A percentile compares a stretch with the other conserved stretches of the same genome.
phyloP scores from a whole-genome alignment of 2,888 invertebrate genomes.

The Petrolisthes manimaculis region DNA sequence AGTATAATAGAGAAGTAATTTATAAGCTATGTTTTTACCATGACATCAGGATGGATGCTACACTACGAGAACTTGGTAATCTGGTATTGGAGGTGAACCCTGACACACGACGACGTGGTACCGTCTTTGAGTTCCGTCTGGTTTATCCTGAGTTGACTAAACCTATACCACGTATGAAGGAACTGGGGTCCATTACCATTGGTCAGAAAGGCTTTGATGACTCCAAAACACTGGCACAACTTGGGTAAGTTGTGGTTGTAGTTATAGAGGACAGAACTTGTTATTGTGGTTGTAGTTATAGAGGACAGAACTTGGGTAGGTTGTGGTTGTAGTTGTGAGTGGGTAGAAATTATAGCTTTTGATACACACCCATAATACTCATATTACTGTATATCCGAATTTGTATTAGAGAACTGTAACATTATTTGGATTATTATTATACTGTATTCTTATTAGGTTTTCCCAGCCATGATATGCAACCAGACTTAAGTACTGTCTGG shows the following conservation, averaged over 20 bases:
- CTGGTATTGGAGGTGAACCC: constrained; percentile 98
- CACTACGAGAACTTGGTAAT: constrained; percentile 93
- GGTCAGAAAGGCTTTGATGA: constrained; percentile 95
- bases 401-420: no score
- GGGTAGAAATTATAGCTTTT: no score
- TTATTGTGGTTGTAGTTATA: no score
- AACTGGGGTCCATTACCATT: constrained; percentile 94
- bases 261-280: no score
- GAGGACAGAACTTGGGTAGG: no score
- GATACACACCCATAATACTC: no score
- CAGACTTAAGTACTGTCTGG: no score
- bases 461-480: no score
- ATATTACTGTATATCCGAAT: no score
- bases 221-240: constrained; percentile 86
- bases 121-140: constrained; percentile 93
- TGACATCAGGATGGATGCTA: constrained; percentile 82
- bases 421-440: no score
- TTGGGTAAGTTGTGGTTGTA: constrained; percentile 71
- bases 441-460: no score
- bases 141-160: constrained; percentile 75
- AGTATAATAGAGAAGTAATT: neutral
- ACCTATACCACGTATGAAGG: constrained; percentile 84
- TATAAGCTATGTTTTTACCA: neutral
- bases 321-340: no score
- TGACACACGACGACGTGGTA: constrained; percentile 94